Evolutionary conservation across 2,113 vertebrate species (phyloP), one percentile per base, ranked within the genome.

Genomic region (Sebastes fasciatus): DNA sequence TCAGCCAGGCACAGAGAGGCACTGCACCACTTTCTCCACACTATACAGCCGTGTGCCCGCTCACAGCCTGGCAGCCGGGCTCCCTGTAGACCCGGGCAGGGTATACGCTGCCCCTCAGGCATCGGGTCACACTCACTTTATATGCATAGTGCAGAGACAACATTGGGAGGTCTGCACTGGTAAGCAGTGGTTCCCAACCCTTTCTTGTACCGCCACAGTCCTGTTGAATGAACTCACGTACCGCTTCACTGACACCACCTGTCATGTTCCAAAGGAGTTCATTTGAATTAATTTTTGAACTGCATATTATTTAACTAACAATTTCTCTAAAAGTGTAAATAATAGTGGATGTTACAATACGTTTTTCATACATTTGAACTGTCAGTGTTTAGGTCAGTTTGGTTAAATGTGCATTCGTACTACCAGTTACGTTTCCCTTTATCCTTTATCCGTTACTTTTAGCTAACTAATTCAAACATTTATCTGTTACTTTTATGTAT

Each of bases 1-100:
- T 93, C 93, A 95, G 84, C 91, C 92, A 95, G 94, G 94, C 94
- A 94, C 90, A 89, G 82, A 87, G 86, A 92, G 87, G 86, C 91
- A 91, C 93, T 92, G 91, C 91, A 90, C 92, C 90, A 91, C 93
- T 91, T 92, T 94, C 90, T 88, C 87, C 80, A 87, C 92, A 88
- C 87, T 74, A 34, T 34, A 75, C 88, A 89, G 87, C 86, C 81
- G 52, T 85, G 87, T 54, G 88, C 85, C 91, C 83, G 46, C 88
- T 88, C 77, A 62, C 87, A 89, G 83, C 73, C 68, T 68, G 65
- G 45, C 75, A 92, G 80, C 65, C 84, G 82, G 75, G 80, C 79
- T 93, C 78, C 63, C 80, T 71, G 40, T 45, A 85, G 66, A 92
- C 86, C 75, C 83, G 69, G 73, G 58, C 76, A 34, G 84, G 86